A percentile compares a stretch with the other conserved stretches of the same genome.
phyloP scores from a whole-genome alignment of 2,113 vertebrate genomes.

The Pollimyrus isidori region DNA sequence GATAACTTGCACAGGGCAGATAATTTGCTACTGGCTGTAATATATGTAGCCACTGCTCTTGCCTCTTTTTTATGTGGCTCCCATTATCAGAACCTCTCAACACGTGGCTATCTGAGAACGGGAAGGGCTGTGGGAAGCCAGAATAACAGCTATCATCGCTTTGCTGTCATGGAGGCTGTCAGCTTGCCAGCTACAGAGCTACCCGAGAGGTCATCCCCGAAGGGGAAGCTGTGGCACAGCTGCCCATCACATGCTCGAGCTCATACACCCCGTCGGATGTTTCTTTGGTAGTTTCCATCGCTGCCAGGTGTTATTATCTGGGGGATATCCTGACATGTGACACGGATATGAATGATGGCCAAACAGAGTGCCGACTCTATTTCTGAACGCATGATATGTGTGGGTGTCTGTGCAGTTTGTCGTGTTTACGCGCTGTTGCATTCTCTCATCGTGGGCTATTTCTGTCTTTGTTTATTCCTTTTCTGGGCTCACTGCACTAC shows the following conservation, averaged over 20 bases:
- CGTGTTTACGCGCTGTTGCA: conserved; percentile 12
- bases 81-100: conserved; percentile 7
- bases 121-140: not conserved
- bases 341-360: not conserved
- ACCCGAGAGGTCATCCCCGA: not conserved
- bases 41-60: not conserved
- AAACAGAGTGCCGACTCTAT: not conserved
- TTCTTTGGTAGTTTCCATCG: conserved; percentile 26
- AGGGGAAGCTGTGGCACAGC: not conserved
- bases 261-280: not conserved
- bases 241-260: not conserved
- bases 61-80: not conserved
- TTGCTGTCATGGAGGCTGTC: not conserved
- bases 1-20: not conserved
- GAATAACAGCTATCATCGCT: not conserved
- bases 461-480: conserved; percentile 36
- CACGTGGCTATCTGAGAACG: not conserved
- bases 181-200: not conserved
- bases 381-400: not conserved
- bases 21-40: not conserved
- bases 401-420: conserved; percentile 21
- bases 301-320: not conserved
- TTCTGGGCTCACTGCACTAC: conserved; percentile 36
- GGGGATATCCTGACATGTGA: conserved; percentile 22
- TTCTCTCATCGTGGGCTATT: conserved; percentile 40